Percentiles rank a stretch among this genome's conserved stretches.
Conservation (phyloP, 1,140 invertebrate genomes). For the Drosophila novamexicana region DNA sequence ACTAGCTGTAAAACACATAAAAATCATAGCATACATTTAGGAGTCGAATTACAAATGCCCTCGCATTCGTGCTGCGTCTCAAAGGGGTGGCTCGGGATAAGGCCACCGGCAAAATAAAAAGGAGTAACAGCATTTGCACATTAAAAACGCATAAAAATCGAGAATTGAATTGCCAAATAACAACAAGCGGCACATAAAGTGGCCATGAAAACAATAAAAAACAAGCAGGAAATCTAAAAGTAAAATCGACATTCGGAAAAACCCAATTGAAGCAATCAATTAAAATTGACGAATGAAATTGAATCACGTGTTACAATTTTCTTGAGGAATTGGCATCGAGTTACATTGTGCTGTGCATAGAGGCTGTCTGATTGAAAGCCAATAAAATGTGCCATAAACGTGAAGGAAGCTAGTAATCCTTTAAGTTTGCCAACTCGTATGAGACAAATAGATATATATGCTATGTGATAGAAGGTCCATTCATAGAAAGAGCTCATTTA, state of each 20-base stretch:
- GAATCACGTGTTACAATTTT: conserved; percentile 78
- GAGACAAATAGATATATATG: not conserved
- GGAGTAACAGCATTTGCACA: conserved; percentile 72
- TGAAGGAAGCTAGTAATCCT: not conserved
- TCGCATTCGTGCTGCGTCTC: not conserved
- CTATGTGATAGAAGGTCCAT: not conserved
- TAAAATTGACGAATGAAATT: conserved; percentile 79
- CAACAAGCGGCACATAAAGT: conserved; percentile 63
- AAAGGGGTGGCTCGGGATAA: conserved; percentile 39
- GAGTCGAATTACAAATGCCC: conserved; percentile 57
- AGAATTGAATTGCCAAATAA: conserved; percentile 46
- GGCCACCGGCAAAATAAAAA: conserved; percentile 40
- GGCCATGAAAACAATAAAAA: conserved; percentile 59
- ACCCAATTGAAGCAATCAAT: conserved; percentile 77
- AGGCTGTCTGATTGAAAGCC: conserved; percentile 6
- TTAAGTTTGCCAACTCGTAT: not conserved
- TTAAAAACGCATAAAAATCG: conserved; percentile 80
- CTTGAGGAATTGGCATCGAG: conserved; percentile 34
- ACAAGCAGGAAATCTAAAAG: conserved; percentile 26
- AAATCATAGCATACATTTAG: conserved; percentile 73
- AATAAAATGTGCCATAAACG: conserved; percentile 51
- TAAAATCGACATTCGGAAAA: conserved; percentile 34
- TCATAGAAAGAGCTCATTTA: too few relatives aligned
- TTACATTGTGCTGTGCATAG: conserved; percentile 28
- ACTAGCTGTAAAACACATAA: conserved; percentile 63